Base-by-base conservation (phyloP, 2,888 invertebrate species). In the Drosophila gaucha region DNA sequence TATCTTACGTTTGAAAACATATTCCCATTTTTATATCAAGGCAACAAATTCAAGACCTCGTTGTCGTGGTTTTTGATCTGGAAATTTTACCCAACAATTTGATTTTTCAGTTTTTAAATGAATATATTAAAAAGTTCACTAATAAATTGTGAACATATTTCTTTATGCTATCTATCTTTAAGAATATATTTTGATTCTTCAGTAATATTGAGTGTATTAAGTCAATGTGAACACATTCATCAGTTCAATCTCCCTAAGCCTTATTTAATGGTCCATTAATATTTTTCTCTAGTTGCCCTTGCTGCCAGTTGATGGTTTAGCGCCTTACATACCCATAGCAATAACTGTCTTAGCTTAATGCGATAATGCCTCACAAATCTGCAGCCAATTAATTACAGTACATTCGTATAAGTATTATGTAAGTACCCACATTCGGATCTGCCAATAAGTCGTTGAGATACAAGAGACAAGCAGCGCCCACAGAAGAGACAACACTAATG, bases 401-500 rank as follows among this genome's bases (percentile, higher is more conserved):
- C 58, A 51, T 59, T 35, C 47, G 55, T 28, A 31, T 6, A 16
- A 39, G 31, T 28, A 26, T 43, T 59, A 63, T 56, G 63, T 67
- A 79, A 65, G 80, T 73, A 74, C 46, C 67, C 68, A 64, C 65
- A 80, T 60, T 57, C 39, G 49, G 69, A 73, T 59, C 72, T 67
- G 80, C 72, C 82, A 87, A 87, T 87, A 87, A 82, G 75, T 80
- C 63, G 78, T 51, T 60, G 71, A n/a, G 55, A 47, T 52, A 56
- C 39, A 44, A 49, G 54, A 50, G 39, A 43, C 30, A 46, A 46
- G 43, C 44, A 78, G 78, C 82, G 82, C 87, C 87, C 82, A 82
- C 82, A 47, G 82, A 58, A 49, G 69, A 78, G 69, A 75, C 69
- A 78, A 67, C 87, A 66, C 82, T 82, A 82, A 87, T 82, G 82